phyloP scores from a whole-genome alignment of 2,113 vertebrate genomes.

The Desmodus rotundus region DNA sequence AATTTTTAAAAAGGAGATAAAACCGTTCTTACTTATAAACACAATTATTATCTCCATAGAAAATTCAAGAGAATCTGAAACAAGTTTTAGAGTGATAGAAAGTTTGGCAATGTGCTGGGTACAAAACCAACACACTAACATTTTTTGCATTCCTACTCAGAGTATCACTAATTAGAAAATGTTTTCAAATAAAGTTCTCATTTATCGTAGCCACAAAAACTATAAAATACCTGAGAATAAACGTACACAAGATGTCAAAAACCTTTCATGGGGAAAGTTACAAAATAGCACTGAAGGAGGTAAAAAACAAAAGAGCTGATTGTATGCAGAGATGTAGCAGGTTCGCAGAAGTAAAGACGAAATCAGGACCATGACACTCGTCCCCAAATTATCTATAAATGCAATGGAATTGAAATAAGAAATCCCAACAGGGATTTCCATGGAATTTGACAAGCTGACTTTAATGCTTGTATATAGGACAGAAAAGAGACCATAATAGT shows the following conservation, averaged over 20 bases:
- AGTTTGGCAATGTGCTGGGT: background rate
- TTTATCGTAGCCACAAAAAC: slow-evolving; percentile 14
- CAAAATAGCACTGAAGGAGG: background rate
- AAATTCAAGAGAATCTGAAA: background rate
- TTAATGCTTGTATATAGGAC: background rate
- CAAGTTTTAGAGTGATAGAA: background rate
- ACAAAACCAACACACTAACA: background rate
- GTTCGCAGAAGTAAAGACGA: background rate
- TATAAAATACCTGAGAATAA: background rate
- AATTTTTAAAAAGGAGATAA: background rate
- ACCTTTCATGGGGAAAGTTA: background rate
- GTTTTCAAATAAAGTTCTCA: background rate
- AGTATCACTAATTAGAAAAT: background rate
- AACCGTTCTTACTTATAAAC: background rate
- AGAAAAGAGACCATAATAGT: background rate
- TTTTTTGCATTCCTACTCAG: background rate
- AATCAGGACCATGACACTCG: background rate
- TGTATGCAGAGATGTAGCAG: background rate
- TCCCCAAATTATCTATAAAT: background rate
- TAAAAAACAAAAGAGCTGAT: background rate
- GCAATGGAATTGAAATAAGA: background rate
- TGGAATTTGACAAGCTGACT: background rate
- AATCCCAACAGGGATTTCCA: background rate
- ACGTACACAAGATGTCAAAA: background rate
- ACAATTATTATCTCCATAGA: background rate